Evolutionary conservation across 2,797 vertebrate genomes (phyloP).

Genomic region (Petrocephalus sullivani): DNA sequence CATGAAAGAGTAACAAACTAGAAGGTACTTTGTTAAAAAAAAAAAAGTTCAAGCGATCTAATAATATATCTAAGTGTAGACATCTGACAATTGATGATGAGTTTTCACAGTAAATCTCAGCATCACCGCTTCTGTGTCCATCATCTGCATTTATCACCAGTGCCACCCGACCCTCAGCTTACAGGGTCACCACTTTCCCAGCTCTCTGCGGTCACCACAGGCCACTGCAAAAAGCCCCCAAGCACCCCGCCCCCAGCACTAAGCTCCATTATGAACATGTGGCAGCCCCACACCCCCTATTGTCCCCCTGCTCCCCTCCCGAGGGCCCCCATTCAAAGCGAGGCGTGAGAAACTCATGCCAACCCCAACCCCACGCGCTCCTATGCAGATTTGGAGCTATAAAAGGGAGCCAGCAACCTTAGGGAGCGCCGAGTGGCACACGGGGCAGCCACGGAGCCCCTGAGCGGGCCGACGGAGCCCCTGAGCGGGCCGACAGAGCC

Average conservation of each 20-base stretch:
- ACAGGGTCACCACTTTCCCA: slow-evolving; percentile 71
- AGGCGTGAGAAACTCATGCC: slow-evolving; percentile 88
- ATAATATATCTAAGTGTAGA: not conserved
- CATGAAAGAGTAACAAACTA: not conserved
- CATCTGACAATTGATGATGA: not conserved
- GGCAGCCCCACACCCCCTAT: slow-evolving; percentile 59
- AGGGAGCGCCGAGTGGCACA: slow-evolving; percentile 47
- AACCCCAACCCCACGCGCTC: slow-evolving; percentile 78
- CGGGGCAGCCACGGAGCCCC: not conserved
- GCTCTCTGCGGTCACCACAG: slow-evolving; percentile 50
- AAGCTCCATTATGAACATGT: slow-evolving; percentile 71
- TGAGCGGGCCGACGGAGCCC: slow-evolving; percentile 56
- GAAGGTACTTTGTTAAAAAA: not conserved
- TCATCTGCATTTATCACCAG: not conserved
- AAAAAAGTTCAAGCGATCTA: not conserved
- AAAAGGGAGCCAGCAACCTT: slow-evolving; percentile 61
- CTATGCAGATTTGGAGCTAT: slow-evolving; percentile 71
- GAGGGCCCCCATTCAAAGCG: slow-evolving; percentile 67
- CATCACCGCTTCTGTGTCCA: not conserved
- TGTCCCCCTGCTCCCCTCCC: slow-evolving; percentile 51
- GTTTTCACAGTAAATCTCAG: not conserved
- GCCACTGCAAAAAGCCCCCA: slow-evolving; percentile 42
- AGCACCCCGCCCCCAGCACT: slow-evolving; percentile 55
- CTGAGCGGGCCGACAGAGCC: too few species aligned
- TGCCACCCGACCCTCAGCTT: slow-evolving; percentile 16